Conservation (phyloP, 2,113 vertebrate species). For the Tyrannus savana region DNA sequence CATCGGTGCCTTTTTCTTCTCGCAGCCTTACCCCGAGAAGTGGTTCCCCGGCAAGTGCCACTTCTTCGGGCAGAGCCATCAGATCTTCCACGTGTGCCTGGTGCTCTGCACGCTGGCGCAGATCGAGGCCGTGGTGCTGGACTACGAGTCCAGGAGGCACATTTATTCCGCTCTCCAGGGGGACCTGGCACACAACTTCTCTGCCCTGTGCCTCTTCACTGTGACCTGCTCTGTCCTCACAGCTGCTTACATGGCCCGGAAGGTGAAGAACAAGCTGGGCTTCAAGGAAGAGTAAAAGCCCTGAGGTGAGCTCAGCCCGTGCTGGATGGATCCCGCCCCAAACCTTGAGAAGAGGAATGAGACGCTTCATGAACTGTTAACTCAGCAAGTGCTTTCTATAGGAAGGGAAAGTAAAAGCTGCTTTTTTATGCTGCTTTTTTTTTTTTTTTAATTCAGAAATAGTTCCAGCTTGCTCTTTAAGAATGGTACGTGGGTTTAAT, state of each 20-base stretch:
- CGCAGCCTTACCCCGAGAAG: slow-evolving; percentile 89
- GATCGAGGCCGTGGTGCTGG: slow-evolving; percentile 89
- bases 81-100: slow-evolving; percentile 92
- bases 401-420: not conserved
- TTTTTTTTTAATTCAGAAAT: not conserved
- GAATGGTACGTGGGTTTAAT: not conserved
- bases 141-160: slow-evolving; percentile 82
- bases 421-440: not conserved
- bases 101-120: slow-evolving; percentile 91
- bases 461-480: not conserved
- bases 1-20: slow-evolving; percentile 90
- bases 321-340: not conserved
- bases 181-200: slow-evolving; percentile 82
- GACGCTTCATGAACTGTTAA: accelerated
- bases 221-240: slow-evolving; percentile 87
- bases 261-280: slow-evolving; percentile 76
- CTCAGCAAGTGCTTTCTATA: not conserved
- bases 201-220: slow-evolving; percentile 84
- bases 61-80: slow-evolving; percentile 92
- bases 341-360: not conserved
- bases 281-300: slow-evolving; percentile 80
- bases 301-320: not conserved
- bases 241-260: slow-evolving; percentile 80
- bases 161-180: slow-evolving; percentile 86
- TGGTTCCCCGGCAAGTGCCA: slow-evolving; percentile 91